Conservation (phyloP, 1,140 invertebrate species). For the Dolichoris vasculosae region DNA sequence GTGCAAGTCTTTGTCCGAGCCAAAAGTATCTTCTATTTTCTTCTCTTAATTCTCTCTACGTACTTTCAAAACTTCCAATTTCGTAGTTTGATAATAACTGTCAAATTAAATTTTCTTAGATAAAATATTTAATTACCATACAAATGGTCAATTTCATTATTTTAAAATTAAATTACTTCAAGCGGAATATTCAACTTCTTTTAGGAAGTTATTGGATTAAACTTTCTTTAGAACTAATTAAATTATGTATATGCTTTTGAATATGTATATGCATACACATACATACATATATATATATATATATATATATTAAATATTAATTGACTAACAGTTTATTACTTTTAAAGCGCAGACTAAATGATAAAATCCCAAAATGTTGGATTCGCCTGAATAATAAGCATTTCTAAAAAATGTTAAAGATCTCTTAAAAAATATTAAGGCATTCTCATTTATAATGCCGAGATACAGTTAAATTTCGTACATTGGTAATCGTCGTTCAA, state of each 20-base stretch:
- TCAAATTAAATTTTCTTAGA: neutral
- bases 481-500: neutral
- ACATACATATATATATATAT: no score
- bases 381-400: no score
- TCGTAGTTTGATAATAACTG: neutral
- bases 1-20: neutral
- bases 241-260: neutral
- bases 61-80: neutral
- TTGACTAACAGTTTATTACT: neutral
- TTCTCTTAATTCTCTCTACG: neutral
- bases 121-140: neutral
- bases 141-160: neutral
- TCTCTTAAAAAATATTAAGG: no score
- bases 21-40: neutral
- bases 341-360: neutral
- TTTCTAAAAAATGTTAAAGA: no score
- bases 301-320: no score
- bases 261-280: neutral
- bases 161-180: neutral
- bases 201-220: neutral
- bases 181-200: neutral
- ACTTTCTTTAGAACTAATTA: neutral
- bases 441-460: no score
- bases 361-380: neutral
- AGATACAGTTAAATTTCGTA: neutral